Evolutionary conservation across 2,113 vertebrate species (phyloP).

Genomic region (Brachyhypopomus occidentalis): DNA sequence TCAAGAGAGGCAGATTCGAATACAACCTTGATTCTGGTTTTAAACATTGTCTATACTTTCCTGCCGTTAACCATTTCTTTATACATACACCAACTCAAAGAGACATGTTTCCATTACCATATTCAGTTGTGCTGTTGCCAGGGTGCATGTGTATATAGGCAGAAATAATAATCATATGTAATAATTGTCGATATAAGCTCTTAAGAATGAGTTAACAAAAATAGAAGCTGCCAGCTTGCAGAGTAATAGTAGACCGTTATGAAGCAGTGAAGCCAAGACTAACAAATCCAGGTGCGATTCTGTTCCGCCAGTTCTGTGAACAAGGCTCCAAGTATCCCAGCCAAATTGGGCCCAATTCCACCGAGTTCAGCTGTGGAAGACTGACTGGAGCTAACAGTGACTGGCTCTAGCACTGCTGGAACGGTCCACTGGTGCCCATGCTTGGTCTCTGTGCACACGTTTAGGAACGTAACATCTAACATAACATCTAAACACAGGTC

Average conservation of each 20-base stretch:
- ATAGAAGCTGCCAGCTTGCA: background rate
- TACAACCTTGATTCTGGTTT: background rate
- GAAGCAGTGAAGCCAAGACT: background rate
- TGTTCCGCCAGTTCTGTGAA: background rate
- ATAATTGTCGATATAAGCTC: too few species aligned
- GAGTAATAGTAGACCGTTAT: background rate
- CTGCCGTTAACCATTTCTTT: too few species aligned
- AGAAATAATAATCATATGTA: too few species aligned
- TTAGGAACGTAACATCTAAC: conserved; percentile 1
- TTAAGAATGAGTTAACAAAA: background rate
- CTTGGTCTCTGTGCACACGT: background rate
- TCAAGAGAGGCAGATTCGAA: background rate
- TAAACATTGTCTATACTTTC: too few species aligned
- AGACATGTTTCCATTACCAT: too few species aligned
- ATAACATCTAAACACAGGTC: background rate
- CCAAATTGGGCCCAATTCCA: conserved; percentile 23
- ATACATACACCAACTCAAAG: too few species aligned
- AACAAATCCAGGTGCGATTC: conserved; percentile 29
- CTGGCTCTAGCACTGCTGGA: background rate
- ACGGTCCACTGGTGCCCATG: background rate
- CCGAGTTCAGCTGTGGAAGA: conserved; percentile 27
- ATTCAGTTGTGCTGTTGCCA: too few species aligned
- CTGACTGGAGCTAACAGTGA: conserved; percentile 2
- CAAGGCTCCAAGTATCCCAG: conserved; percentile 7
- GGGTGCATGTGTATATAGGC: too few species aligned